Base-by-base conservation (phyloP, 1,140 invertebrate species). In the Caerostris extrusa region DNA sequence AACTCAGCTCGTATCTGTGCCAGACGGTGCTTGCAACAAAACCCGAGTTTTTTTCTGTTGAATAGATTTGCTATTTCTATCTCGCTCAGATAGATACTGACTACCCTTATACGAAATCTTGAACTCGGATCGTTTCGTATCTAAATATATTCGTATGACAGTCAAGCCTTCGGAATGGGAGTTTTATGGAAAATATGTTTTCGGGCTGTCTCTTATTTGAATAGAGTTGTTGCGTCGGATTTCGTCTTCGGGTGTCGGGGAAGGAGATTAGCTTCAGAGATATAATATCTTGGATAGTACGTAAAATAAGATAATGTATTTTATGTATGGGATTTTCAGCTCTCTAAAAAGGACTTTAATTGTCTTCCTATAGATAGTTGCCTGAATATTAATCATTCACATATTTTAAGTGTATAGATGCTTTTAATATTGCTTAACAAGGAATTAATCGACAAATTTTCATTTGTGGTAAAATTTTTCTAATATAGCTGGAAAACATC, bases 171-270 rank as follows among this genome's bases (percentile, higher is more conserved):
- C 10, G 34, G 71, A 50, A 77, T 77, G 34, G 12, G 34, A 77
- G 71, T 77, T 77, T 77, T 77, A 77, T 77, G 71, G 8, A 77
- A 77, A 77, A 77, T 77, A 50, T 50, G 14, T 77, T 50, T 77
- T 77, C 34, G 69, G 19, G 7, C n/a, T 71, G 71, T 50, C 50
- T 34, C 19, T 77, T 77, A 12, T 50, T 5, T 12, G 34, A 77
- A 77, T 12, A 77, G 34, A 10, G 71, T 34, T 50, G 34, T 12
- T 50, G 3, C 7, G 4, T 77, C 19, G 10, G 19, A 53, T 50
- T 77, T 77, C 50, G 19, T 50, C 8, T 1, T 71, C 12, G 3
- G 12, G 10, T 34, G 34, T 4, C 3, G 10, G 1, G 71, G 8
- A 50, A 50, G 5, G 34, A 53, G 12, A 77, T 53, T 34, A 53